Percentiles rank a stretch among this genome's conserved stretches.
These are phyloP conservation scores for Chelon labrosus DNA, from an alignment of 2,797 vertebrate genomes.

Conservation along the genomic window DNA sequence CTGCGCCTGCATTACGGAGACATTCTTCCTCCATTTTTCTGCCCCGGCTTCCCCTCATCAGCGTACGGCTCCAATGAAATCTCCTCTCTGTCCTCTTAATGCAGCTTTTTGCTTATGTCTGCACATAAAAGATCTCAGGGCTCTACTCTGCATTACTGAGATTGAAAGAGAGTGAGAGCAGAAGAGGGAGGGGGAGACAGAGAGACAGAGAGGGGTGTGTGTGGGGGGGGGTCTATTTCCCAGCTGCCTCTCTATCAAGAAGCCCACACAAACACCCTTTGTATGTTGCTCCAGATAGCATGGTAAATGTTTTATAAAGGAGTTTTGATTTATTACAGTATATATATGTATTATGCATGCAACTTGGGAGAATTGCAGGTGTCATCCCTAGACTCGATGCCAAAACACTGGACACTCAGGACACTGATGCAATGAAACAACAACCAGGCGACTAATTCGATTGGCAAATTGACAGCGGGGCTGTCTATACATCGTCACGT, in stretches of 20 bases:
- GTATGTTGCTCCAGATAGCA: slow-evolving; percentile 34
- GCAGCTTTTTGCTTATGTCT: slow-evolving; percentile 76
- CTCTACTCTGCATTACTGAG: slow-evolving; percentile 67
- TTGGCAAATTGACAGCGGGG: no score
- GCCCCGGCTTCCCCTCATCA: slow-evolving; percentile 57
- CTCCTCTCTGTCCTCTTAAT: slow-evolving; percentile 72
- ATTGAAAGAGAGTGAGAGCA: slow-evolving; percentile 44
- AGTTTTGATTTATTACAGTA: slow-evolving; percentile 8
- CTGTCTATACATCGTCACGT: no score
- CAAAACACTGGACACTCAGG: no score
- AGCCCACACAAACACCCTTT: slow-evolving; percentile 47
- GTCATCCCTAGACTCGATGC: slow-evolving; percentile 8
- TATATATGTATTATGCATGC: not conserved
- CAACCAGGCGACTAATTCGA: no score
- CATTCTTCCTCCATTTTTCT: slow-evolving; percentile 24
- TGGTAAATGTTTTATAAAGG: slow-evolving; percentile 26
- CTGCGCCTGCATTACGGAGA: slow-evolving; percentile 23
- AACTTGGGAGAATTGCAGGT: not conserved
- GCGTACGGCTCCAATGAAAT: slow-evolving; percentile 67
- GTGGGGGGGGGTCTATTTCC: slow-evolving; percentile 47
- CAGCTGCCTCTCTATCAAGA: slow-evolving; percentile 51
- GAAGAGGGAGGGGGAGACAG: slow-evolving; percentile 4
- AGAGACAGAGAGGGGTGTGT: slow-evolving; percentile 9
- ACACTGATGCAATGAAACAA: no score
- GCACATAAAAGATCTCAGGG: slow-evolving; percentile 77